Conservation (phyloP, 1,140 invertebrate genomes). For the Euura lappo region DNA sequence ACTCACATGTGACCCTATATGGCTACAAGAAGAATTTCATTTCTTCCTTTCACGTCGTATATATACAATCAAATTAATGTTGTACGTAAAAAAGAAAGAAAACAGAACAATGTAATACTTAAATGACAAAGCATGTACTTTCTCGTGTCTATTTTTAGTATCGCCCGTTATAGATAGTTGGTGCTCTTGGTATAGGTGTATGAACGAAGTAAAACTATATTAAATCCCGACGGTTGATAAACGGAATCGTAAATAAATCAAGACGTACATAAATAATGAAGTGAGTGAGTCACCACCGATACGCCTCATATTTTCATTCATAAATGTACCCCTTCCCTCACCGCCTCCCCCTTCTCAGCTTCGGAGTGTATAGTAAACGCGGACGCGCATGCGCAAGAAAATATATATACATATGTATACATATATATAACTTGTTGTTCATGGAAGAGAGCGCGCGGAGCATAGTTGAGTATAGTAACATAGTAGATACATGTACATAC, state of each 20-base stretch:
- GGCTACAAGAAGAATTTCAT: no score
- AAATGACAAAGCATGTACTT: no score
- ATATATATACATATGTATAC: no score
- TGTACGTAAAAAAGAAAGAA: no score
- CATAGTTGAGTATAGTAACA: not conserved
- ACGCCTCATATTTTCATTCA: conserved; percentile 7
- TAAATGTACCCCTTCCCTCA: not conserved
- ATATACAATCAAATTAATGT: no score
- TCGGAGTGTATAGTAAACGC: not conserved
- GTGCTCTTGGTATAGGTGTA: no score
- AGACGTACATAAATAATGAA: not conserved
- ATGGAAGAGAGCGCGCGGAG: not conserved
- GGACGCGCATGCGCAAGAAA: not conserved
- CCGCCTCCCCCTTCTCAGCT: not conserved
- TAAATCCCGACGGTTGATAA: not conserved
- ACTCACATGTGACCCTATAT: no score
- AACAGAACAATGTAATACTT: no score
- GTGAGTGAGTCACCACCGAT: conserved; percentile 1
- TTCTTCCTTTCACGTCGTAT: no score
- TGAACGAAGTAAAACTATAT: no score
- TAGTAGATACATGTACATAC: not conserved
- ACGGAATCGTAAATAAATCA: conserved; percentile 7
- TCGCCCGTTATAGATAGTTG: no score
- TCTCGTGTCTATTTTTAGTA: no score
- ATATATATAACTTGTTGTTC: not conserved